Percentiles rank a stretch among this genome's conserved stretches.
Evolutionary conservation across 2,888 invertebrate species (phyloP).

Genomic region (Trachelus stipa): DNA sequence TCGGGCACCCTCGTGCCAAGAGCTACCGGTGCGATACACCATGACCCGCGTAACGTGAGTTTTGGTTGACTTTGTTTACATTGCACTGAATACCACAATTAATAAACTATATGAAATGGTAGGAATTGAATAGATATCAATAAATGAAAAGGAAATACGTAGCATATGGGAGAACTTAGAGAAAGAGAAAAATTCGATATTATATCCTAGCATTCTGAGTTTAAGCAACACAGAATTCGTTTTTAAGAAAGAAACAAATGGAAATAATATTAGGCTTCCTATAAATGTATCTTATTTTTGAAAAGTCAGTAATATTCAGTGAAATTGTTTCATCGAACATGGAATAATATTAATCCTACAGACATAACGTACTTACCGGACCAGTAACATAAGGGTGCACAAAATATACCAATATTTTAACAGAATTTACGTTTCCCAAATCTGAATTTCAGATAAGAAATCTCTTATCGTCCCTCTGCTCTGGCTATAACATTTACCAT

Average conservation of each 20-base stretch:
- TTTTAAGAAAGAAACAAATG: neutral
- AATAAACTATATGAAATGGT: neutral
- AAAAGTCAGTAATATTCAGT: neutral
- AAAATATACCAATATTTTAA: neutral
- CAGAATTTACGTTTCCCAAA: neutral
- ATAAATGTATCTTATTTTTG: neutral
- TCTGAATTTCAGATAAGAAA: neutral
- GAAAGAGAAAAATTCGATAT: neutral
- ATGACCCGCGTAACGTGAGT: constrained; percentile 30
- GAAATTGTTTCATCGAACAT: neutral
- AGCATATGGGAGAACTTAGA: neutral
- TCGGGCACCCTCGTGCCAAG: constrained; percentile 26
- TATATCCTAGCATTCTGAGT: neutral
- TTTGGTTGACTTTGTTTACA: neutral
- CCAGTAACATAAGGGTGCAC: neutral
- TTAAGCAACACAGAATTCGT: too few relatives aligned
- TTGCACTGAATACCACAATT: neutral
- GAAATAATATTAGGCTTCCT: neutral
- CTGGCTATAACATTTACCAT: neutral
- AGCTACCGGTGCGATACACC: constrained; percentile 28
- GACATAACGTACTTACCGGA: neutral
- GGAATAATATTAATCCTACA: neutral
- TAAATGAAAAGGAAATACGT: neutral
- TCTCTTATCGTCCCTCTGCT: neutral
- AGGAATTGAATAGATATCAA: neutral